These are phyloP conservation scores for Pygocentrus nattereri DNA, from an alignment of 2,797 vertebrate genomes.

Conservation along the genomic window DNA sequence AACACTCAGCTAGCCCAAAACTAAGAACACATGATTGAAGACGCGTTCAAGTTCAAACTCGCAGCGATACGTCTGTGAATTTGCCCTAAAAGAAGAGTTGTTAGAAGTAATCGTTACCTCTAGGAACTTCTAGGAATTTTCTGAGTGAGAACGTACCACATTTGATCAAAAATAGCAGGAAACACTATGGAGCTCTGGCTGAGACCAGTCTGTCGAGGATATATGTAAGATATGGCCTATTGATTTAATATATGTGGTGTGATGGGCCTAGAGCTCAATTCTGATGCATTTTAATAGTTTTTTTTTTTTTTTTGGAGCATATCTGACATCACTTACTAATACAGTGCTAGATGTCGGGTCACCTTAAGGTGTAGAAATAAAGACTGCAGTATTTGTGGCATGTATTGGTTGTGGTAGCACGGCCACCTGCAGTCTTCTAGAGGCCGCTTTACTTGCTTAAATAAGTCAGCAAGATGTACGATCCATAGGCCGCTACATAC, in stretches of 20 bases:
- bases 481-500: background rate
- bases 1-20: conserved; percentile 10
- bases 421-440: too few species aligned
- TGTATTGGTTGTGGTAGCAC: too few species aligned
- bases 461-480: background rate
- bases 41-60: background rate
- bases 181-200: background rate
- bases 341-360: too few species aligned
- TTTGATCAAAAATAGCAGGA: background rate
- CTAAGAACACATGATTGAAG: background rate
- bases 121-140: background rate
- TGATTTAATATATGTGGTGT: too few species aligned
- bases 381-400: too few species aligned
- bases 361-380: too few species aligned
- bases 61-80: background rate
- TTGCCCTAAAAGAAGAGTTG: background rate
- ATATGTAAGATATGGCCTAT: too few species aligned
- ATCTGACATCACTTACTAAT: too few species aligned
- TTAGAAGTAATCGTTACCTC: background rate
- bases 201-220: background rate
- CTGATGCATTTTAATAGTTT: too few species aligned
- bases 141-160: background rate
- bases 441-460: too few species aligned
- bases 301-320: too few species aligned
- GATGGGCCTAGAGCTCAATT: too few species aligned